Conservation (phyloP, 2,113 vertebrate species). For the Propithecus coquereli region DNA sequence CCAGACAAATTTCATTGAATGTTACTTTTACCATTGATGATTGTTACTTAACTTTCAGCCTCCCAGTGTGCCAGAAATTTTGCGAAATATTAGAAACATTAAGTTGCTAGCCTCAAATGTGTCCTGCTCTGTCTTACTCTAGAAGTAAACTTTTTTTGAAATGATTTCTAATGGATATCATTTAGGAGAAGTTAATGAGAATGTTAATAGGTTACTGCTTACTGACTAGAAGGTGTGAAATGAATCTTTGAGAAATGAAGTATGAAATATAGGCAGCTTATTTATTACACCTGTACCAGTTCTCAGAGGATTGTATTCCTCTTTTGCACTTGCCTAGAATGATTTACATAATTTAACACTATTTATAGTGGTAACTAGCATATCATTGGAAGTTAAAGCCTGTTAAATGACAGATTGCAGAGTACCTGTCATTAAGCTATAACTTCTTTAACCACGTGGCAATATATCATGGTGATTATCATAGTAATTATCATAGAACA, state of each 20-base stretch:
- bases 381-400: not conserved
- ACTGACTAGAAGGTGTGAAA: not conserved
- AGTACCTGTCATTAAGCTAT: not conserved
- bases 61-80: not conserved
- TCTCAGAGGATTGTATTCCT: not conserved
- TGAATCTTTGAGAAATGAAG: not conserved
- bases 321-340: not conserved
- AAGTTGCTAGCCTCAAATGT: not conserved
- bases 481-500: not conserved
- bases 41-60: not conserved
- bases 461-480: not conserved
- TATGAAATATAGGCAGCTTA: not conserved
- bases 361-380: not conserved
- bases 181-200: not conserved
- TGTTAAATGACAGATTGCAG: not conserved
- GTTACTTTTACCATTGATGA: not conserved
- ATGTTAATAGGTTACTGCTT: not conserved
- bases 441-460: constrained; percentile 8
- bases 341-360: not conserved
- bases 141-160: constrained; percentile 28
- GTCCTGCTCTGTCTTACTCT: not conserved
- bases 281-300: not conserved
- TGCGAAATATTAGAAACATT: constrained; percentile 7
- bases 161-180: not conserved
- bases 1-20: not conserved